phyloP scores from a whole-genome alignment of 2,113 vertebrate species.

The Gobio gobio region DNA sequence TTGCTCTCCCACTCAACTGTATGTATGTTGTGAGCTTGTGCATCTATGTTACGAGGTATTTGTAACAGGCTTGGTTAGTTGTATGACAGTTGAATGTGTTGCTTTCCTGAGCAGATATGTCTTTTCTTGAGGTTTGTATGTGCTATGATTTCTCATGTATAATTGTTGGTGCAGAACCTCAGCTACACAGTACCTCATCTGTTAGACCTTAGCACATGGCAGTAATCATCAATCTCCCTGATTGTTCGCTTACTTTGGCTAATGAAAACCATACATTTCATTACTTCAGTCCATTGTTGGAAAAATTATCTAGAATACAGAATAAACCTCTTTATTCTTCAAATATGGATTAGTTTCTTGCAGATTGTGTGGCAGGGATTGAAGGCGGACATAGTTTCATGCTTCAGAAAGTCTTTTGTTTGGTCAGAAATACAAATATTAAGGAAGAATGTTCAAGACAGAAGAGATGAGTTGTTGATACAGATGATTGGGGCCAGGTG shows the following conservation, averaged over 20 bases:
- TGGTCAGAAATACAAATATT: background rate
- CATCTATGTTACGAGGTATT: background rate
- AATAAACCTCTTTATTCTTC: slow-evolving; percentile 19
- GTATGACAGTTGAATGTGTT: no score
- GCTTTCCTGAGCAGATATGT: background rate
- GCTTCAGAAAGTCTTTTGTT: background rate
- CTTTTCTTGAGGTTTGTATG: slow-evolving; percentile 1
- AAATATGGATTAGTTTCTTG: background rate
- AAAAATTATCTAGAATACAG: background rate
- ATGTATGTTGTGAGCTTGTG: background rate
- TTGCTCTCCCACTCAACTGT: background rate
- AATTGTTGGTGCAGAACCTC: slow-evolving; percentile 1
- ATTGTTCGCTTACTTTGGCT: background rate
- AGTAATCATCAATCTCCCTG: slow-evolving; percentile 10
- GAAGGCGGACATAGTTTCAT: background rate
- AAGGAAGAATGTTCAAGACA: background rate
- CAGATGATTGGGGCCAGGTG: background rate
- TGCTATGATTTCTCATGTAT: background rate
- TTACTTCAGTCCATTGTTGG: background rate
- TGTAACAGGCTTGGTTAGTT: background rate
- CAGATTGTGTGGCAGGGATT: background rate
- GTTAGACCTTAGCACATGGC: background rate
- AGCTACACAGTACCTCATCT: background rate
- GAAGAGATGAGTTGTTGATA: background rate
- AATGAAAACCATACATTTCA: slow-evolving; percentile 20